Base-by-base conservation (phyloP, 2,888 invertebrate genomes). In the Polydrusus cervinus region DNA sequence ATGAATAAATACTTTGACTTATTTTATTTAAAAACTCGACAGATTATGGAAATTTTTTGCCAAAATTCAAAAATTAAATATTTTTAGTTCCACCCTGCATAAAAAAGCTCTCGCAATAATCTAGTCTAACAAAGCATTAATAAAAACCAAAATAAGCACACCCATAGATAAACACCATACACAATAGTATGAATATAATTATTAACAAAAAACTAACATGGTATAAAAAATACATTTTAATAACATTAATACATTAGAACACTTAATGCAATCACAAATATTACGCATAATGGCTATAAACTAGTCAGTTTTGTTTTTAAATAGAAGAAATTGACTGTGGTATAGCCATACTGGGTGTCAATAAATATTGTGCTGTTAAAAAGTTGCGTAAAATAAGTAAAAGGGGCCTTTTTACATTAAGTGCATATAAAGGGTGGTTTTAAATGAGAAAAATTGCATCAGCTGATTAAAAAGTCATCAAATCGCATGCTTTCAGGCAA, bases 191-290 rank as follows among this genome's bases (percentile, higher is more conserved):
- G 38, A 60, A 60, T 38, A 60, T 18, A 60, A 38, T 60, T 55
- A 55, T 14, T 38, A 53, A 53, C 53, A 53, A 60, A 60, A 60
- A 14, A 38, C 30, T 14, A 60, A 60, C 38, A 16, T 16, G 38
- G 57, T 60, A 60, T 68, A 68, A 68, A 68, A 68, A 68, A 68
- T 68, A 68, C 68, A 57, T 68, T 68, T 68, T 47, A 68, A 45
- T 68, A 68, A 68, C 57, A 60, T 68, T 45, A 68, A 57, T 68
- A 65, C 51, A 65, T 66, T 62, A 64, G 70, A 61, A 71, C 70
- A 71, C 61, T 71, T 62, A 67, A 71, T 64, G 62, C 62, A 53
- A 60, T 71, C 62, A 64, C 61, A 53, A 66, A 66, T 66, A 71
- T 62, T 69, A 61, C 47, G 68, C 55, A 51, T 57, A 25, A 66